These are phyloP conservation scores for Oncorhynchus masou DNA, from an alignment of 2,113 vertebrate species.

Conservation along the genomic window DNA sequence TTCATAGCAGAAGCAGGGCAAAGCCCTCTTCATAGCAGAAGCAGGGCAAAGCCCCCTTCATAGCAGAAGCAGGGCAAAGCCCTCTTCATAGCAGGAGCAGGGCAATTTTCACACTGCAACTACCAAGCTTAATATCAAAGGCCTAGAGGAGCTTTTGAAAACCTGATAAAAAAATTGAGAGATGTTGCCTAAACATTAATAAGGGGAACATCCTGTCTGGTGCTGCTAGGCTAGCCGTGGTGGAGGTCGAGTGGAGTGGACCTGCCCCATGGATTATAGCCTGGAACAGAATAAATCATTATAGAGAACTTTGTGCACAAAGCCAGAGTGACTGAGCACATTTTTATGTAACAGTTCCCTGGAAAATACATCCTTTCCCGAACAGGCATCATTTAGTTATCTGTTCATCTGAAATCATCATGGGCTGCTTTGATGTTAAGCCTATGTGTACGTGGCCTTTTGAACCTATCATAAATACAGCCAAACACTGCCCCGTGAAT, in stretches of 20 bases:
- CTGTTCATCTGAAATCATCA: conserved; percentile 55
- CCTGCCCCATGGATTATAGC: conserved; percentile 29
- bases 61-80: too few relatives aligned
- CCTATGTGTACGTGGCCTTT: conserved; percentile 35
- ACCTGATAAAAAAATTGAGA: not conserved
- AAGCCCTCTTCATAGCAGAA: too few relatives aligned
- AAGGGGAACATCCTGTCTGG: not conserved
- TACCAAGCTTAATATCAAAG: not conserved
- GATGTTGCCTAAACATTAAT: not conserved
- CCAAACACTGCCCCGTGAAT: conserved; percentile 17
- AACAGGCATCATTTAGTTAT: conserved; percentile 45
- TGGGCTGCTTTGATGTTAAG: conserved; percentile 52
- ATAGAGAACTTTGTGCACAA: conserved; percentile 29
- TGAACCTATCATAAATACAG: conserved; percentile 55
- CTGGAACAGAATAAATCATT: conserved; percentile 37
- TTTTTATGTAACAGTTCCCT: conserved; percentile 49
- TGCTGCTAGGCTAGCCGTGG: not conserved
- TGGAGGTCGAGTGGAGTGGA: conserved; percentile 20
- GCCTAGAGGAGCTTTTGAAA: not conserved
- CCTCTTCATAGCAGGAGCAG: too few relatives aligned
- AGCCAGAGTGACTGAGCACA: conserved; percentile 35
- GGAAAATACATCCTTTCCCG: conserved; percentile 18
- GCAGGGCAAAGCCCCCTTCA: too few relatives aligned
- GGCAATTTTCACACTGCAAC: not conserved
- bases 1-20: too few relatives aligned